phyloP scores from a whole-genome alignment of 2,888 invertebrate genomes.

The Tortricodes alternella region DNA sequence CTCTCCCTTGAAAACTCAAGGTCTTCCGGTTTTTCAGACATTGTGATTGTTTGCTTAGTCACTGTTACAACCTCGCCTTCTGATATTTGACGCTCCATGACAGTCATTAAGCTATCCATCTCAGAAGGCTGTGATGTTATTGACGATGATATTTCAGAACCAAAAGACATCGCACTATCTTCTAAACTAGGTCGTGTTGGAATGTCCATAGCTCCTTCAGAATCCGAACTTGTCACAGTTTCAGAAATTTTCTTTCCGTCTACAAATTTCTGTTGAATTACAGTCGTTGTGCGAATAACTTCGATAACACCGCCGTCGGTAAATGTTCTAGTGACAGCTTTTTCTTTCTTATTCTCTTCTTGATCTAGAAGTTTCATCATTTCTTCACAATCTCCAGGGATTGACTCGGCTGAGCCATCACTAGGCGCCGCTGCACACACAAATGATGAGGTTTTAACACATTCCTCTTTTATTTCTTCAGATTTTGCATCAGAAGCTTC shows the following conservation, averaged over 20 bases:
- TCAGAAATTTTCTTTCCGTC: conserved; percentile 78
- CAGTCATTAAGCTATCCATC: conserved; percentile 76
- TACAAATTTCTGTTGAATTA: conserved; percentile 73
- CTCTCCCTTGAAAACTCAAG: conserved; percentile 71
- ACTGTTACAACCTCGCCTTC: conserved; percentile 76
- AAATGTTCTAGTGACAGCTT: conserved; percentile 53
- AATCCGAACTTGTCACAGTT: conserved; percentile 66
- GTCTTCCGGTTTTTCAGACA: conserved; percentile 71
- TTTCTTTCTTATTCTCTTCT: conserved; percentile 70
- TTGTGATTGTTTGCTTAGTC: conserved; percentile 62
- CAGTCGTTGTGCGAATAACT: conserved; percentile 71
- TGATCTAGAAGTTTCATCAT: conserved; percentile 82
- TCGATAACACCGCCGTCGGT: conserved; percentile 66
- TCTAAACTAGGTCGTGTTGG: conserved; percentile 63
- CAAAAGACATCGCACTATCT: conserved; percentile 68
- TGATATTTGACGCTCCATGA: conserved; percentile 65
- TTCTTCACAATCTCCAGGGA: conserved; percentile 84
- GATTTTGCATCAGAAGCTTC: conserved; percentile 45
- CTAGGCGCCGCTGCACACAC: conserved; percentile 75
- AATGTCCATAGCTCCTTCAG: conserved; percentile 74
- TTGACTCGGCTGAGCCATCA: conserved; percentile 76
- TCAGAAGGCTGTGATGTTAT: conserved; percentile 79
- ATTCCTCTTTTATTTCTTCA: conserved; percentile 65
- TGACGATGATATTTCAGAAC: conserved; percentile 79
- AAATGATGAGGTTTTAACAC: conserved; percentile 68